A percentile compares a stretch with the other conserved stretches of the same genome.
Evolutionary conservation across 2,113 vertebrate species (phyloP).

Genomic region (Aegotheles bennettii): DNA sequence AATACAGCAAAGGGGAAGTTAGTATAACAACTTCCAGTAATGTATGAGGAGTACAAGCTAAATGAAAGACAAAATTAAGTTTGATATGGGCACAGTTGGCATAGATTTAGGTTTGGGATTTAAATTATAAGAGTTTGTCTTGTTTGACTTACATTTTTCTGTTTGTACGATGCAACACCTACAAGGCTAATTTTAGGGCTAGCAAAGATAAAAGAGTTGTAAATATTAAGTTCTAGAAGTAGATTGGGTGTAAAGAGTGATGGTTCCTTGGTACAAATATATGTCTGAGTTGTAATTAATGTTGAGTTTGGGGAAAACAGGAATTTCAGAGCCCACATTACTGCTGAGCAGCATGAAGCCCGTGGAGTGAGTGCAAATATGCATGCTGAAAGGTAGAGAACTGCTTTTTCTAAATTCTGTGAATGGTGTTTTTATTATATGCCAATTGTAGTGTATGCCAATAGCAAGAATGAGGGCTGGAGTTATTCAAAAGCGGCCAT

Average conservation of each 20-base stretch:
- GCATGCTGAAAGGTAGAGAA: not conserved
- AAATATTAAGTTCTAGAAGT: not conserved
- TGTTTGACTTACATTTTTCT: not conserved
- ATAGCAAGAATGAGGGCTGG: not conserved
- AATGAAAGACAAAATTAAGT: not conserved
- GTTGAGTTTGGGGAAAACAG: not conserved
- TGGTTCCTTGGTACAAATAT: not conserved
- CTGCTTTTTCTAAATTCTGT: accelerated
- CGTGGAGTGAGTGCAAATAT: not conserved
- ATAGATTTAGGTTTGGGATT: not conserved
- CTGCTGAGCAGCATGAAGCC: not conserved
- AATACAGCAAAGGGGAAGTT: not conserved
- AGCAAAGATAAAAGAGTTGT: not conserved
- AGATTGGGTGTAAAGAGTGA: not conserved
- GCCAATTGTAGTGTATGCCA: not conserved
- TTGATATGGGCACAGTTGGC: not conserved
- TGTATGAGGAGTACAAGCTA: not conserved
- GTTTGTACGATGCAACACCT: not conserved
- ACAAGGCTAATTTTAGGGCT: not conserved
- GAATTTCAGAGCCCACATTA: not conserved
- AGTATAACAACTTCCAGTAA: not conserved
- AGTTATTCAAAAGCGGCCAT: too few species aligned
- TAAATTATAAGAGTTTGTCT: not conserved
- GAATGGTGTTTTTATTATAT: not conserved
- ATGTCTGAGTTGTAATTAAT: not conserved